phyloP scores from a whole-genome alignment of 92 coral and sea anemone species.

The Palythoa grandiflora region DNA sequence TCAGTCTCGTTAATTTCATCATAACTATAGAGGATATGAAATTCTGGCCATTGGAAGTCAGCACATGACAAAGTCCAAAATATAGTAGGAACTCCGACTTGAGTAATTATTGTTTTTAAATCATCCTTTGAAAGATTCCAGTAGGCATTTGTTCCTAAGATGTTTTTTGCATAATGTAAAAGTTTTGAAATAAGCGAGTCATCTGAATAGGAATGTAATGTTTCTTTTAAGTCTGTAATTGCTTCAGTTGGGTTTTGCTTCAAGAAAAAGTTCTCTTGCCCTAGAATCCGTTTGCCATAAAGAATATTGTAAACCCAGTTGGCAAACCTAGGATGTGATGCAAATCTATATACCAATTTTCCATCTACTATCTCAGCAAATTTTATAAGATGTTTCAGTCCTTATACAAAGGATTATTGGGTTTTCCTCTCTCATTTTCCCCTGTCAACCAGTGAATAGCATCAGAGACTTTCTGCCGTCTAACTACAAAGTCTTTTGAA shows the following conservation, averaged over 20 bases:
- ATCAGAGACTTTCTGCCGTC: constrained; percentile 54
- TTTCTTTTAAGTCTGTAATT: constrained; percentile 25
- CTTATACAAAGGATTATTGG: constrained; percentile 57
- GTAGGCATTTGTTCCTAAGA: constrained; percentile 39
- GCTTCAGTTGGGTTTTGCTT: constrained; percentile 44
- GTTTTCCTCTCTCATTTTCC: constrained; percentile 56
- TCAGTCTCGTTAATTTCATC: not conserved
- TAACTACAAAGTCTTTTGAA: constrained; percentile 62
- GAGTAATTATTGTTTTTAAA: constrained; percentile 25
- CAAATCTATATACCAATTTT: constrained; percentile 63
- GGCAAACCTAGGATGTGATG: constrained; percentile 55
- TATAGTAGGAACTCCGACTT: constrained; percentile 39
- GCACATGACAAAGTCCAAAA: constrained; percentile 48
- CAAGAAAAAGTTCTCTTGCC: constrained; percentile 8
- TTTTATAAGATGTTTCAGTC: constrained; percentile 58
- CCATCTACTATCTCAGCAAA: constrained; percentile 58
- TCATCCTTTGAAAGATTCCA: constrained; percentile 26
- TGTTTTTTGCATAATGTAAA: constrained; percentile 41
- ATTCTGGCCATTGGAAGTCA: constrained; percentile 35
- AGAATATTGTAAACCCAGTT: constrained; percentile 67
- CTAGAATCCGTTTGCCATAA: constrained; percentile 51
- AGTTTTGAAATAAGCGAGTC: constrained; percentile 28
- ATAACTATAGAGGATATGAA: not conserved
- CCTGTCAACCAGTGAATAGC: constrained; percentile 63
- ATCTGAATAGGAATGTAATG: constrained; percentile 5